Evolutionary conservation across 2,113 vertebrate species (phyloP), one percentile per base, ranked within the genome.

Genomic region (Campylomormyrus numenius): DNA sequence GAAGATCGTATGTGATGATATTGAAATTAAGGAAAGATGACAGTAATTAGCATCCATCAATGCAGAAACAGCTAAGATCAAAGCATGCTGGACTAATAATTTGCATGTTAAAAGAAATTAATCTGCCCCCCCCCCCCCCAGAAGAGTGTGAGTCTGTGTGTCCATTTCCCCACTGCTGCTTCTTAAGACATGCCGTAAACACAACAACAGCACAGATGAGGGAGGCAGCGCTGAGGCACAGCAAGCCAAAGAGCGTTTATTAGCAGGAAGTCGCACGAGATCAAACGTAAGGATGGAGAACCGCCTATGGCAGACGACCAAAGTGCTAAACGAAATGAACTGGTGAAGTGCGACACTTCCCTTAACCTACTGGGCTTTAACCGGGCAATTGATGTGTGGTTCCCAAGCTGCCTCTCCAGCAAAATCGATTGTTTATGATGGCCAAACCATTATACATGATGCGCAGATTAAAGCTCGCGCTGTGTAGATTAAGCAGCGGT

Each of bases 91-190:
- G 92, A 93, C 93, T 94, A 95, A 95, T 90, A 74, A 95, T 96
- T 96, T 95, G 93, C 95, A 95, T 94, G 93, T 94, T 95, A 95
- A 95, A 95, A 92, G 92, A 85, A 91, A 92, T 91, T 91, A 66
- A 27, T 27, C 62, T n/a, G n/a, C 31, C 93, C 93, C 93, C 93
- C 93, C 56, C n/a, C n/a, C 6, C 89, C 91, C 92, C 89, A 92
- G 80, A 93, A 91, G 91, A 91, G 85, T 91, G 89, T 94, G 94
- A 95, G 94, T 94, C 94, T 91, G 13, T 89, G 92, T 90, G 93
- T 93, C 92, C 93, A 93, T 77, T 39, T 50, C n/a, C n/a, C 70
- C 11, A n/a, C 46, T 10, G n/a, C 46, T n/a, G 56, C 39, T 52
- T 92, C 91, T 94, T 89, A 92, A 93, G 90, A 93, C 89, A 91